Evolutionary conservation across 2,113 vertebrate species (phyloP), one percentile per base, ranked within the genome.

Genomic region (Emydura subglobosa): DNA sequence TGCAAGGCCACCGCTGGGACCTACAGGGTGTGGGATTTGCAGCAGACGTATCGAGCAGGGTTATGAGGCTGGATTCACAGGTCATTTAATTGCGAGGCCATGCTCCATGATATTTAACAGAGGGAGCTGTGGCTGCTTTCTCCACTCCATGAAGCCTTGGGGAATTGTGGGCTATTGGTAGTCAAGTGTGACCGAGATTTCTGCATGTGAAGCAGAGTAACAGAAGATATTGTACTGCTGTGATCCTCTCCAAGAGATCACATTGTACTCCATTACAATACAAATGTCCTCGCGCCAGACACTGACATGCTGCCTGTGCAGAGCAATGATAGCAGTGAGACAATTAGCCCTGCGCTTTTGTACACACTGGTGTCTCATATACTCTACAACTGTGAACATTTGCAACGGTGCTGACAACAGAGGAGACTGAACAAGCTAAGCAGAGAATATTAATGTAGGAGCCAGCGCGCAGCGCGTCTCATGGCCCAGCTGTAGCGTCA

Each of bases 401-500:
- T 76, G 22, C 72, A 7, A 4, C 3, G 24, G 74, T 6, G 74
- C 74, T 29, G 74, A 14, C 74, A 47, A 44, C 22, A 4, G 17
- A 47, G 4, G 21, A 27, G 42, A 14, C 24, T 3, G 39, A 47
- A 42, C 27, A 47, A 42, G 5, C 74, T 7, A 7, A 47, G 74
- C 74, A 44, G 10, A 7, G 74, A 76, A 76, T 76, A 0, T 0
- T 0, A 7, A 12, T 5, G 19, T 54, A 54, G 22, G 34, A 68
- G 29, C 85, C 54, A 4, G 39, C 19, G 5, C 0, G 1, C 65
- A 42, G 54, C 34, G 1, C 39, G n/a, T 59, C 79, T 54, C 44
- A 2, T 0, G 0, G 16, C 34, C 25, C 7, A 25, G 21, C 57
- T 31, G 47, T n/a, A 9, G n/a, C 6, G 50, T 27, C 14, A 3